A percentile compares a stretch with the other conserved stretches of the same genome.
Evolutionary conservation across 2,888 invertebrate species (phyloP).

Genomic region (Temnothorax unifasciatus): DNA sequence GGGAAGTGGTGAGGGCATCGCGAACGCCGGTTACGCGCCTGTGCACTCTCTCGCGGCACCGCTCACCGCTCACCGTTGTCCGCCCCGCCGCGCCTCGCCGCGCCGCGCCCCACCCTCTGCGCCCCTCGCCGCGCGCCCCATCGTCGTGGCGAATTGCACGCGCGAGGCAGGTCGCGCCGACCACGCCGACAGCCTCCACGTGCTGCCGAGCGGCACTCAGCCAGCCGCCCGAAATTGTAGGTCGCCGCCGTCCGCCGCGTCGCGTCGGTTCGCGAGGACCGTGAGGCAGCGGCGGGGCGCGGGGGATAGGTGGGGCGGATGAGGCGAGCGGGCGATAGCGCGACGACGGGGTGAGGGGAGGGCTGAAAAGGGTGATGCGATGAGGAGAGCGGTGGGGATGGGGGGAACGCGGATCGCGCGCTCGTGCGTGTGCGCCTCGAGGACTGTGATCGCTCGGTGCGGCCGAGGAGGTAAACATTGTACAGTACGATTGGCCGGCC

Average conservation of each 20-base stretch:
- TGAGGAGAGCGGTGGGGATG: constrained; percentile 49
- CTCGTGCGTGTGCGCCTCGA: constrained; percentile 75
- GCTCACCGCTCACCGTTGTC: constrained; percentile 33
- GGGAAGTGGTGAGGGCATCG: neutral
- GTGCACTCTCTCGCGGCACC: constrained; percentile 5
- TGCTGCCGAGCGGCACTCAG: constrained; percentile 80
- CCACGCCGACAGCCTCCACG: constrained; percentile 84
- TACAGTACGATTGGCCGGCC: constrained; percentile 84
- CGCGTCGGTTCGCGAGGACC: constrained; percentile 60
- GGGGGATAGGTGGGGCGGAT: neutral
- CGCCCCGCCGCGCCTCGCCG: neutral
- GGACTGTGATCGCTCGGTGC: constrained; percentile 78
- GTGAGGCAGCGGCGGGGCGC: neutral
- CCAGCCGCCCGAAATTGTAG: constrained; percentile 84
- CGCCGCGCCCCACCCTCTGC: neutral
- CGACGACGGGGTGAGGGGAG: neutral
- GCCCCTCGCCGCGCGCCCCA: neutral
- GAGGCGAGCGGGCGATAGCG: constrained; percentile 34
- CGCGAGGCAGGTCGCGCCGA: constrained; percentile 70
- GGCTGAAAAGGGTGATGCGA: constrained; percentile 41
- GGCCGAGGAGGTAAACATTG: constrained; percentile 85
- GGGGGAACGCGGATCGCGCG: constrained; percentile 49
- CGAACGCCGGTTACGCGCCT: constrained; percentile 29
- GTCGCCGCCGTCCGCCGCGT: constrained; percentile 76
- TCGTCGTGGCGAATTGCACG: constrained; percentile 43